A percentile compares a stretch with the other conserved stretches of the same genome.
Conservation (phyloP, 2,113 vertebrate species). For the Ranitomeya imitator region DNA sequence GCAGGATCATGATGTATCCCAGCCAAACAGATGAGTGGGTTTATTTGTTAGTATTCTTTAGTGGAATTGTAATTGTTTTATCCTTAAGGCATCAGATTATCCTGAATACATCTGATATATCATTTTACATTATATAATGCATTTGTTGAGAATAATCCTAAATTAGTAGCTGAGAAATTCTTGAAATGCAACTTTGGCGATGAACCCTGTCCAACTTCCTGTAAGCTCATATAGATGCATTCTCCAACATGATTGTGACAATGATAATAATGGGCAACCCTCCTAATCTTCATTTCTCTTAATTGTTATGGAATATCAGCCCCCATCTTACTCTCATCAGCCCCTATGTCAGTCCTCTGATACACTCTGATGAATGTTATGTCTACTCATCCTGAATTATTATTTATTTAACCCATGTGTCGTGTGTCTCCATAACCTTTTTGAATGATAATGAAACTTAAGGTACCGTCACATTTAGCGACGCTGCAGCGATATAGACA, state of each 20-base stretch:
- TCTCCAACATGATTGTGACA: background rate
- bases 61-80: background rate
- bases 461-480: no score
- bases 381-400: background rate
- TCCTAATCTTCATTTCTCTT: background rate
- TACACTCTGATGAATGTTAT: background rate
- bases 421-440: background rate
- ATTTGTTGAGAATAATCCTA: background rate
- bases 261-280: background rate
- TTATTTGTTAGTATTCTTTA: no score
- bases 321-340: constrained; percentile 2
- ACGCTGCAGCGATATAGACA: no score
- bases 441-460: background rate
- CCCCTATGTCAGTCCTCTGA: background rate
- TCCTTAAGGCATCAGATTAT: background rate
- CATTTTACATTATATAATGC: background rate
- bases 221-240: background rate
- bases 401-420: background rate
- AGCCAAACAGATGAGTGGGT: no score
- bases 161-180: background rate
- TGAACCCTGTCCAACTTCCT: background rate
- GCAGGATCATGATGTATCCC: no score
- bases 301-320: background rate
- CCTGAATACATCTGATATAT: background rate
- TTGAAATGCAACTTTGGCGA: background rate